phyloP scores from a whole-genome alignment of 2,888 invertebrate genomes.

The Melipona beecheii region DNA sequence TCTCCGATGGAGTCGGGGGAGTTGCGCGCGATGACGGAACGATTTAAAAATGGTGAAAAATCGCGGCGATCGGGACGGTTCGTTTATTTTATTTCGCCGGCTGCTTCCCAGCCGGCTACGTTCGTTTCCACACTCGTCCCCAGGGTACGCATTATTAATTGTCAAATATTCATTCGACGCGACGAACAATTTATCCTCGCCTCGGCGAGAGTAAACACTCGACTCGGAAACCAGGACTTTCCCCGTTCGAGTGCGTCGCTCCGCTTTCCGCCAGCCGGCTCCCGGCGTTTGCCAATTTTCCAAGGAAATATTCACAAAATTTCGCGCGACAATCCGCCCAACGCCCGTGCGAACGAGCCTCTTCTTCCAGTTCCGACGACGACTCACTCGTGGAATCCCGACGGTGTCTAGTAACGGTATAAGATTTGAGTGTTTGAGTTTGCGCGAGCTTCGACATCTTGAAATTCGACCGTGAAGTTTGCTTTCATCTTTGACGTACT shows the following conservation, averaged over 20 bases:
- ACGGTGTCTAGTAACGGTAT: not conserved
- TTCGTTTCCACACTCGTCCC: slow-evolving; percentile 6
- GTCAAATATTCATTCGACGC: slow-evolving; percentile 35
- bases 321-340: not conserved
- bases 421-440: too few species aligned
- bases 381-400: not conserved
- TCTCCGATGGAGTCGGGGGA: not conserved
- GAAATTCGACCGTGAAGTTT: too few species aligned
- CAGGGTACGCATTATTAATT: slow-evolving; percentile 30
- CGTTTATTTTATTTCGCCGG: slow-evolving; percentile 4
- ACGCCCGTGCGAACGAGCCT: not conserved
- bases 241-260: not conserved
- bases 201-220: slow-evolving; percentile 9
- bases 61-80: not conserved
- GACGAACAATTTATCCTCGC: slow-evolving; percentile 20
- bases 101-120: not conserved
- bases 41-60: not conserved
- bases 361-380: not conserved
- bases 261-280: slow-evolving; percentile 39
- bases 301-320: slow-evolving; percentile 18
- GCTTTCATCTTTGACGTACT: too few species aligned
- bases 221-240: not conserved
- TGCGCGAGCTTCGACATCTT: too few species aligned
- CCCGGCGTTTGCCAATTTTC: slow-evolving; percentile 46
- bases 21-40: not conserved